These are phyloP conservation scores for Halcyon malimbica DNA, from an alignment of 2,113 vertebrate genomes.

Conservation along the genomic window DNA sequence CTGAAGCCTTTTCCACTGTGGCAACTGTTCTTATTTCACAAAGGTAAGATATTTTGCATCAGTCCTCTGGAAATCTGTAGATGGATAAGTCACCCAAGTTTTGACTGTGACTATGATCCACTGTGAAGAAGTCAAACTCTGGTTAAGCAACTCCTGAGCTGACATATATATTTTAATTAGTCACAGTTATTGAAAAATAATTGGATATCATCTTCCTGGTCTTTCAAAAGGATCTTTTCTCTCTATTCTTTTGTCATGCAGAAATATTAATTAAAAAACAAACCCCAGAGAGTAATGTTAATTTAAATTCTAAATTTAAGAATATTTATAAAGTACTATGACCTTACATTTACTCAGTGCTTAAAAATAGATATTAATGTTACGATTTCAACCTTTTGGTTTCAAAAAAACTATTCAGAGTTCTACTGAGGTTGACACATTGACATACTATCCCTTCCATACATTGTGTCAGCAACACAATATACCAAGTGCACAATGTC, in stretches of 20 bases:
- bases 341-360: background rate
- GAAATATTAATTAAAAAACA: background rate
- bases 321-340: background rate
- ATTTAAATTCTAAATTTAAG: background rate
- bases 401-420: background rate
- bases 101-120: background rate
- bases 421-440: fast-evolving
- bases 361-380: background rate
- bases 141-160: background rate
- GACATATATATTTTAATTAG: background rate
- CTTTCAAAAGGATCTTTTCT: background rate
- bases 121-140: background rate
- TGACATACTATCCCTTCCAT: background rate
- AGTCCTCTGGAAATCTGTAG: background rate
- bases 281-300: background rate
- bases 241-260: background rate
- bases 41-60: background rate
- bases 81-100: background rate
- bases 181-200: background rate
- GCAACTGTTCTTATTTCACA: background rate
- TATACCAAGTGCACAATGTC: no score
- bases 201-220: fast-evolving
- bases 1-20: fast-evolving
- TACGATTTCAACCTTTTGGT: background rate
- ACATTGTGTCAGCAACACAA: background rate